Evolutionary conservation across 2,113 vertebrate genomes (phyloP).

Genomic region (Megaleporinus macrocephalus): DNA sequence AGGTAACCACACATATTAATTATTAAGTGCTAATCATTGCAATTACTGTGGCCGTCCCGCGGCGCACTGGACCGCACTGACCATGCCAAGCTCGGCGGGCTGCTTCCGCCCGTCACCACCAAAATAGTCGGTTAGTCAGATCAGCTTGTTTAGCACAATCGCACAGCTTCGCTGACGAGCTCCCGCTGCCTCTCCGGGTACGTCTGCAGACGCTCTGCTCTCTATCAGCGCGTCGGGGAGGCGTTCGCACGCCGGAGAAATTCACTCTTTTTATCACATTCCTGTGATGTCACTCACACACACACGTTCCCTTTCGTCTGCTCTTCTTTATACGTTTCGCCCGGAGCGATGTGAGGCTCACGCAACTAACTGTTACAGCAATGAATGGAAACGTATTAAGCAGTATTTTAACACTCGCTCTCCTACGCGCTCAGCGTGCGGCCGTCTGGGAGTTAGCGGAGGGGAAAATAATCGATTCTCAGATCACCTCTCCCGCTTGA

Average conservation of each 20-base stretch:
- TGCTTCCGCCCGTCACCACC: conserved; percentile 2
- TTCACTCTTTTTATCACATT: background rate
- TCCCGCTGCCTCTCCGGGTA: background rate
- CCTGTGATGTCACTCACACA: background rate
- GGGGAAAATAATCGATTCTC: too few species aligned
- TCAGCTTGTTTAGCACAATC: background rate
- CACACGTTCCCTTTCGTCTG: background rate
- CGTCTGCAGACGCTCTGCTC: background rate
- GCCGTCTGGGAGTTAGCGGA: background rate
- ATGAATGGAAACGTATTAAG: conserved; percentile 1
- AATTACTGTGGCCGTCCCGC: conserved; percentile 45
- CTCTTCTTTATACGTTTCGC: background rate
- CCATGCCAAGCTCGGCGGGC: background rate
- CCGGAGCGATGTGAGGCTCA: background rate
- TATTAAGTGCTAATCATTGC: conserved; percentile 64
- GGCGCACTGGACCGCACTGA: conserved; percentile 27
- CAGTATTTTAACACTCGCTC: background rate
- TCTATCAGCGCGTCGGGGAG: background rate
- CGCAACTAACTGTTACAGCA: background rate
- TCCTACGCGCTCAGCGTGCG: background rate
- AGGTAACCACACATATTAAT: conserved; percentile 55
- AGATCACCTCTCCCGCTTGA: too few species aligned
- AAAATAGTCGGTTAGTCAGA: conserved; percentile 5
- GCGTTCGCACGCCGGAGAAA: background rate
- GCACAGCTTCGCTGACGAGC: background rate